These are phyloP conservation scores for Parasteatoda tepidariorum DNA, from an alignment of 1,140 invertebrate species.

Conservation along the genomic window DNA sequence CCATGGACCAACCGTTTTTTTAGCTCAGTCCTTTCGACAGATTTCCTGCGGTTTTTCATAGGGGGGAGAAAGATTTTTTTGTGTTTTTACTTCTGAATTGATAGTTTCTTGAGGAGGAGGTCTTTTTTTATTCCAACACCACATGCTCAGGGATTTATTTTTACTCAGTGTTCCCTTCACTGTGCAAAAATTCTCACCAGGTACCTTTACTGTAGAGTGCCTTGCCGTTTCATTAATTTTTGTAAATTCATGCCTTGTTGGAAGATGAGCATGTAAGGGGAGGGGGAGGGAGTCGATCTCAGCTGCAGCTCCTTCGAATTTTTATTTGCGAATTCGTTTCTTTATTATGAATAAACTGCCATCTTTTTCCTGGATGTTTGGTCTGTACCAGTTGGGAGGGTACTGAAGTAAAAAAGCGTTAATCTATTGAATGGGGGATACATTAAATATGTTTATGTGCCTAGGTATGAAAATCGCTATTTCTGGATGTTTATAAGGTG, in stretches of 20 bases:
- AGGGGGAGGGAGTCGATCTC: neutral
- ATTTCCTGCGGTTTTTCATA: constrained; percentile 56
- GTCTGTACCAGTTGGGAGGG: no score
- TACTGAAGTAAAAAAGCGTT: no score
- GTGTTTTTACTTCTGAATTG: constrained; percentile 51
- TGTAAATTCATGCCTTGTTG: constrained; percentile 50
- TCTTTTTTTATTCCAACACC: neutral
- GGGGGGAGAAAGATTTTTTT: constrained; percentile 31
- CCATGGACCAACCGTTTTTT: constrained; percentile 59
- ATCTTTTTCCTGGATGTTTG: neutral
- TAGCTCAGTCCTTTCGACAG: constrained; percentile 41
- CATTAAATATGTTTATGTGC: no score
- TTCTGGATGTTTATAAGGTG: no score
- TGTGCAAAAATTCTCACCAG: constrained; percentile 53
- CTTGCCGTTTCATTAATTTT: constrained; percentile 36
- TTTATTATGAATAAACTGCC: neutral
- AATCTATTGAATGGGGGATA: no score
- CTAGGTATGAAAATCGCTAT: no score
- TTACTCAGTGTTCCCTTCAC: constrained; percentile 22
- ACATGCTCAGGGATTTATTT: constrained; percentile 41
- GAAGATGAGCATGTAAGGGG: constrained; percentile 1
- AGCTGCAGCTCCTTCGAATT: neutral
- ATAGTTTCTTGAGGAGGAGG: constrained; percentile 58
- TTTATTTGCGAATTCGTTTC: neutral
- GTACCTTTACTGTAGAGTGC: constrained; percentile 27